Evolutionary conservation across 2,888 invertebrate species (phyloP).

Genomic region (Eristalis arbustorum): DNA sequence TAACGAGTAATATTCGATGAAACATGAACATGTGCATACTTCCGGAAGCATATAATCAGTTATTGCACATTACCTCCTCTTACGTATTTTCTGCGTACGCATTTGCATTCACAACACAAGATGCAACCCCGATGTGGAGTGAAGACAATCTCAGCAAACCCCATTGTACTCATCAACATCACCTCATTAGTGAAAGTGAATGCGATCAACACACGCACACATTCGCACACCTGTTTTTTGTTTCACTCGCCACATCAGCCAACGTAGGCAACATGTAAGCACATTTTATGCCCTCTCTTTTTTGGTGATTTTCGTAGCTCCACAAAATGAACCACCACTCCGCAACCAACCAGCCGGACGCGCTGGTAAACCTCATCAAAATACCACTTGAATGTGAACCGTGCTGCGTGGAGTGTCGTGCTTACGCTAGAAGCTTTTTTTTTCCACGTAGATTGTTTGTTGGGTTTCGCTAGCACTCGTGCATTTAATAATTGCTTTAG

Average conservation of each 20-base stretch:
- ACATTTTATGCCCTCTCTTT: neutral
- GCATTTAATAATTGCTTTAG: neutral
- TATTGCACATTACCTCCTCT: neutral
- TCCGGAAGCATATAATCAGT: neutral
- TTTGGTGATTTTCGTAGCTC: neutral
- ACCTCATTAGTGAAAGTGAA: slow-evolving; percentile 28
- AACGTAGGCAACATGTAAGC: neutral
- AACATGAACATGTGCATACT: neutral
- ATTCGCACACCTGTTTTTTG: neutral
- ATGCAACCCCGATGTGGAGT: neutral
- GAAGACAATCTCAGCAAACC: neutral
- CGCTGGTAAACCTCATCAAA: neutral
- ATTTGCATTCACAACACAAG: neutral
- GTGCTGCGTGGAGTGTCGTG: slow-evolving; percentile 17
- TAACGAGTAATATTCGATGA: neutral
- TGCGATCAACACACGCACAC: neutral
- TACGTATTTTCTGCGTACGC: neutral
- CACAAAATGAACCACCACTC: neutral
- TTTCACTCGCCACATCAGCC: slow-evolving; percentile 33
- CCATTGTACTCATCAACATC: neutral
- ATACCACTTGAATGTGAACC: neutral
- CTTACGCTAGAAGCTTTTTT: slow-evolving; percentile 4
- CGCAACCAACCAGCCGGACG: neutral
- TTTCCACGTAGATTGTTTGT: neutral
- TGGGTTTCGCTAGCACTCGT: neutral